Percentiles rank a stretch among this genome's conserved stretches.
These are phyloP conservation scores for Brachionus sp. DNA, from an alignment of 1,140 invertebrate species.

Conservation along the genomic window DNA sequence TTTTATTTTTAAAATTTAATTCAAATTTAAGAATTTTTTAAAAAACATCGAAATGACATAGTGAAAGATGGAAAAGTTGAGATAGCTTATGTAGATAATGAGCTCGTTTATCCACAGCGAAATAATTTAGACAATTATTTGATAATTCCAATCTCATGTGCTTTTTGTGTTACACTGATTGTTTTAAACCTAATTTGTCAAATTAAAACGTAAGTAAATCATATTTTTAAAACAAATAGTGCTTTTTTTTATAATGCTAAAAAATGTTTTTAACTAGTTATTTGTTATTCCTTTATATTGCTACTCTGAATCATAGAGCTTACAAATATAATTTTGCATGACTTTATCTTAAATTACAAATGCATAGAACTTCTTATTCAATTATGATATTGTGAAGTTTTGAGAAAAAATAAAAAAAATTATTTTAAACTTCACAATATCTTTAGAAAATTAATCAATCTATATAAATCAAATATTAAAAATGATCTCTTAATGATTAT, in stretches of 20 bases:
- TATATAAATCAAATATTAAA: no score
- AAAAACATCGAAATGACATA: neutral
- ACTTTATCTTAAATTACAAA: neutral
- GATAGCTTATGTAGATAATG: constrained; percentile 22
- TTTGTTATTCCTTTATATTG: neutral
- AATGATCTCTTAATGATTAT: no score
- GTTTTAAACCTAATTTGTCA: constrained; percentile 30
- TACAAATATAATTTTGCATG: neutral
- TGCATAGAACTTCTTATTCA: neutral
- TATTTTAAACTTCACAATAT: neutral
- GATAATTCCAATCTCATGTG: constrained; percentile 19
- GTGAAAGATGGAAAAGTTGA: constrained; percentile 22
- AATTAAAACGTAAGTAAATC: constrained; percentile 26
- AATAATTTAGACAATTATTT: constrained; percentile 39
- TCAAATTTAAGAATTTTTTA: constrained; percentile 26
- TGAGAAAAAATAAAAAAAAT: neutral
- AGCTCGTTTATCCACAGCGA: constrained; percentile 18
- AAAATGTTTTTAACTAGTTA: neutral
- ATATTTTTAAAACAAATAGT: neutral
- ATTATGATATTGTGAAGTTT: neutral
- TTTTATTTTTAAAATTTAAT: neutral
- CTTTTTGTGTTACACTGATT: constrained; percentile 13
- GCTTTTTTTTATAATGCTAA: neutral
- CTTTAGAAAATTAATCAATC: no score
- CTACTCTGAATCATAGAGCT: neutral